Evolutionary conservation across 2,113 vertebrate species (phyloP).

Genomic region (Bombycilla garrulus): DNA sequence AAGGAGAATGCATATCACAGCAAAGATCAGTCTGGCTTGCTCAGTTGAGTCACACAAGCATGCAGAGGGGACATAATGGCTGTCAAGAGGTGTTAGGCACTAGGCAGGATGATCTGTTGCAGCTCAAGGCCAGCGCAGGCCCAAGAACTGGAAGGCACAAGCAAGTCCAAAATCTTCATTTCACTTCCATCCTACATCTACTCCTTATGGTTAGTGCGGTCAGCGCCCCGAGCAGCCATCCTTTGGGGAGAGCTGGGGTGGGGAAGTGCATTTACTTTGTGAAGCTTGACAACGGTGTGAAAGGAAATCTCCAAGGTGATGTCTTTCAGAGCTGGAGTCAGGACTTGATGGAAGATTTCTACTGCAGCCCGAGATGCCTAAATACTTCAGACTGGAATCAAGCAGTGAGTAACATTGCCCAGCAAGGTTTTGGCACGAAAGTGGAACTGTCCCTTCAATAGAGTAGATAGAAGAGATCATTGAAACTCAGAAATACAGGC

Average conservation of each 20-base stretch:
- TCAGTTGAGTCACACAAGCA: background rate
- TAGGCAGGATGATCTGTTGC: background rate
- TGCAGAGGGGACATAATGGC: background rate
- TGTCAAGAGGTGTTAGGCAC: slow-evolving; percentile 1
- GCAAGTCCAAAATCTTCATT: background rate
- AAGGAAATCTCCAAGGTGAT: slow-evolving; percentile 60
- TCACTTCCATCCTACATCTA: background rate
- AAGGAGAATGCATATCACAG: background rate
- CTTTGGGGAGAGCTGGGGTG: background rate
- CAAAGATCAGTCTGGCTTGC: background rate
- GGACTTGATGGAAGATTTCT: slow-evolving; percentile 51
- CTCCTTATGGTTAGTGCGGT: slow-evolving; percentile 31
- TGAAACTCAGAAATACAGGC: slow-evolving; percentile 44
- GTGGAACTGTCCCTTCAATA: slow-evolving; percentile 57
- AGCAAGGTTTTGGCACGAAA: slow-evolving; percentile 59
- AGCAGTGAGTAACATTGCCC: slow-evolving; percentile 63
- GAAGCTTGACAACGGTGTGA: slow-evolving; percentile 58
- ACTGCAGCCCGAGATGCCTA: slow-evolving; percentile 64
- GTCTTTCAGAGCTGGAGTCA: slow-evolving; percentile 54
- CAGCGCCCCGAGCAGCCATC: background rate
- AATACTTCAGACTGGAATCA: slow-evolving; percentile 66
- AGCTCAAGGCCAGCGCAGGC: background rate
- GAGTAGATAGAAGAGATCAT: slow-evolving; percentile 55
- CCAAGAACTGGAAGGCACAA: background rate
- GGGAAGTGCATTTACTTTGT: slow-evolving; percentile 47